phyloP scores from a whole-genome alignment of 92 coral and sea anemone genomes.

The Phymanthus crucifer region DNA sequence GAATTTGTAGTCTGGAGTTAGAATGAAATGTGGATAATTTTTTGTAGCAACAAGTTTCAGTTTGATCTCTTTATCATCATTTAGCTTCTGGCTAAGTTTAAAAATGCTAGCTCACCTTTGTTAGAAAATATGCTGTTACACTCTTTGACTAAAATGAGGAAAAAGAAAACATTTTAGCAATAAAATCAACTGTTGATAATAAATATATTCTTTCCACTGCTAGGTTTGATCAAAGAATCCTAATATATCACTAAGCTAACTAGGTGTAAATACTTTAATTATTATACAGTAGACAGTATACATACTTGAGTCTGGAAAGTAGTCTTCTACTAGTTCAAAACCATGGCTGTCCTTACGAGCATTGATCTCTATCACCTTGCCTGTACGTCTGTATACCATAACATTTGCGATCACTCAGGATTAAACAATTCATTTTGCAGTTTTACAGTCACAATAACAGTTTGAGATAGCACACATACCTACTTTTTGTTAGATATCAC shows the following conservation, averaged over 20 bases:
- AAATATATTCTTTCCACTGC: too few species aligned
- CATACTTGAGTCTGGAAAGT: conserved; percentile 87
- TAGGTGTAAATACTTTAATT: too few species aligned
- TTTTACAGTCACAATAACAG: too few species aligned
- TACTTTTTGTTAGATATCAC: not conserved
- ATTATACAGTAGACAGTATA: too few species aligned
- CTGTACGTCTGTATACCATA: conserved; percentile 66
- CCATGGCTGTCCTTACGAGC: conserved; percentile 73
- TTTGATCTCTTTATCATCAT: not conserved
- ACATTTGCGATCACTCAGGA: not conserved
- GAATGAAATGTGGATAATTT: too few species aligned
- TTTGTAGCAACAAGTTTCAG: not conserved
- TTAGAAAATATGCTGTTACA: not conserved
- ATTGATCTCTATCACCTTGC: conserved; percentile 65
- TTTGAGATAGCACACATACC: too few species aligned
- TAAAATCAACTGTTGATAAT: too few species aligned
- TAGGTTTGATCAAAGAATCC: too few species aligned
- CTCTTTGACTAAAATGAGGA: not conserved
- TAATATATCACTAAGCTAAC: too few species aligned
- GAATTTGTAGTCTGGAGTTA: too few species aligned
- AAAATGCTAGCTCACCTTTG: not conserved
- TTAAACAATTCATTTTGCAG: not conserved
- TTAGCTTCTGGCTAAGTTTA: too few species aligned
- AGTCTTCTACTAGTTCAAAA: conserved; percentile 75
- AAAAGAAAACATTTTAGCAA: not conserved